Evolutionary conservation across 2,113 vertebrate genomes (phyloP).

Genomic region (Passer montanus): DNA sequence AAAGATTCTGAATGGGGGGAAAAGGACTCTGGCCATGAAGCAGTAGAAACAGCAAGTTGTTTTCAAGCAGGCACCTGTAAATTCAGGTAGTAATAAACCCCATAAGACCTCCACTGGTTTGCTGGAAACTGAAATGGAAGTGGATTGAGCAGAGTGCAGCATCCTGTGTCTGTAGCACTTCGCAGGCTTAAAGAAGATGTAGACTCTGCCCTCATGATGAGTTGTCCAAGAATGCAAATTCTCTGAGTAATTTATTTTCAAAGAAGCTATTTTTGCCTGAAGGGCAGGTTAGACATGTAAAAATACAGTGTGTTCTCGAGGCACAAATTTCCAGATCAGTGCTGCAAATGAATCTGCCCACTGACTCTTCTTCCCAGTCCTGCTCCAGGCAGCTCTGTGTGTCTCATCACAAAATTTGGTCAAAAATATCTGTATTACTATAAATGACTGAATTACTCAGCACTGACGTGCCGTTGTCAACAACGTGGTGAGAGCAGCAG

Average conservation of each 20-base stretch:
- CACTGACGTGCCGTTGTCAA: neutral
- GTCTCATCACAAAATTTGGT: neutral
- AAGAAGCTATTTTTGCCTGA: neutral
- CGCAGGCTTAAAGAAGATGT: neutral
- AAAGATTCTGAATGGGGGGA: neutral
- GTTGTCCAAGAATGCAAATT: neutral
- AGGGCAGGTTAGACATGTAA: neutral
- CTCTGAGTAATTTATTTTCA: constrained; percentile 12
- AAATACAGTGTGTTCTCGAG: neutral
- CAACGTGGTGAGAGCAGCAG: neutral
- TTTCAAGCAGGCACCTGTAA: neutral
- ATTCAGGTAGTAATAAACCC: neutral
- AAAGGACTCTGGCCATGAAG: neutral
- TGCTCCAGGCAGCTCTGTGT: neutral
- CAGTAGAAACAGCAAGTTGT: neutral
- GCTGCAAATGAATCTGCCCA: neutral
- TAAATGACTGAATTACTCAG: constrained; percentile 3
- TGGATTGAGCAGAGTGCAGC: neutral
- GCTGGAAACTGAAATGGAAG: neutral
- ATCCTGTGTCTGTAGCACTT: neutral
- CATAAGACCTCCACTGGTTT: neutral
- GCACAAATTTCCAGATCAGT: neutral
- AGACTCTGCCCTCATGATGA: neutral
- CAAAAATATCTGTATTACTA: neutral
- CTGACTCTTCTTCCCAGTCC: neutral